Evolutionary conservation across 2,113 vertebrate species (phyloP).

Genomic region (Triplophysa siluroides): DNA sequence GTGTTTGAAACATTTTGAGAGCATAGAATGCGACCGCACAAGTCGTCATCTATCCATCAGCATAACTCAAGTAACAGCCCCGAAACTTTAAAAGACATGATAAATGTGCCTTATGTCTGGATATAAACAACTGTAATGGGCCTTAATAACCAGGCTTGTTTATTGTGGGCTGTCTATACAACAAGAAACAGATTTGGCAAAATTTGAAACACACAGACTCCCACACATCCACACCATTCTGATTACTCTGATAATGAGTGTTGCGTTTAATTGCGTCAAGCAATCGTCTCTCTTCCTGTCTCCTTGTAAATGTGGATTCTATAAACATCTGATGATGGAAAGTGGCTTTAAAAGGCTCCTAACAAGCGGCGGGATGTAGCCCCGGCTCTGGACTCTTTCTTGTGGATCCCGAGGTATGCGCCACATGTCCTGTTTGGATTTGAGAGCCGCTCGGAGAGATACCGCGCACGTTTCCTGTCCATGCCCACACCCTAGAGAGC

Average conservation of each 20-base stretch:
- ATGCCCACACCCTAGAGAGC: conserved; percentile 52
- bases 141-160: conserved; percentile 14
- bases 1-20: neutral
- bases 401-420: conserved; percentile 45
- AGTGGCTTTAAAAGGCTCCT: conserved; percentile 37
- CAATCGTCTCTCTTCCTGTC: conserved; percentile 10
- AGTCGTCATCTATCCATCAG: neutral
- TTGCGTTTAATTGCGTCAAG: conserved; percentile 47
- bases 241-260: conserved; percentile 29
- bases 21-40: neutral
- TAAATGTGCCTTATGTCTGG: conserved; percentile 35
- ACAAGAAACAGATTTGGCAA: neutral
- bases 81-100: neutral
- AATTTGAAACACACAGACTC: conserved; percentile 5
- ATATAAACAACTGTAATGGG: conserved; percentile 46
- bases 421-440: conserved; percentile 52
- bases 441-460: conserved; percentile 32
- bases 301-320: conserved; percentile 26
- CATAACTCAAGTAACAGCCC: conserved; percentile 1
- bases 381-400: conserved; percentile 43
- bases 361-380: conserved; percentile 39
- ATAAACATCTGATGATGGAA: conserved; percentile 44
- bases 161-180: conserved; percentile 23
- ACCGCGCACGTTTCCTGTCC: conserved; percentile 54
- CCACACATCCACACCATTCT: conserved; percentile 18